Conservation (phyloP, 1,140 invertebrate genomes). For the Belonocnema kinseyi region DNA sequence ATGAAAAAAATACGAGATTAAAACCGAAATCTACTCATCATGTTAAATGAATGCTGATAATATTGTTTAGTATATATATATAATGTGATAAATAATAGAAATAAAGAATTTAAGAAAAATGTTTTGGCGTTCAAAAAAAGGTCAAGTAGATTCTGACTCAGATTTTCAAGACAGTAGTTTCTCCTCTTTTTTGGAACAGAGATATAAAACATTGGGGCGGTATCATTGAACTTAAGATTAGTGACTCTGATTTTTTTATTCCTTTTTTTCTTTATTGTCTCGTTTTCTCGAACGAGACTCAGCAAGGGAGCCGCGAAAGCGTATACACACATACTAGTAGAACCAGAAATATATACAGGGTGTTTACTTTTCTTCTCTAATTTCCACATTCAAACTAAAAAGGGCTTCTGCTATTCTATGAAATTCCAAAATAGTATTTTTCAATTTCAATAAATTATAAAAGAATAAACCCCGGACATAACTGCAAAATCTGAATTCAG, state of each 20-base stretch:
- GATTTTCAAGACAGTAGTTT: slow-evolving; percentile 3
- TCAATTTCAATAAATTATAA: no score
- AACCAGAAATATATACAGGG: slow-evolving; percentile 14
- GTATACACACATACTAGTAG: not conserved
- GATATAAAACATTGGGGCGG: slow-evolving; percentile 30
- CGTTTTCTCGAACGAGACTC: slow-evolving; percentile 17
- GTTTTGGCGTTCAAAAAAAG: no score
- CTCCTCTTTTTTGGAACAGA: slow-evolving; percentile 13
- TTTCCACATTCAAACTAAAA: not conserved
- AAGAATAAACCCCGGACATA: no score
- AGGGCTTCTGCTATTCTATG: no score
- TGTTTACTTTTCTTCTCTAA: slow-evolving; percentile 18
- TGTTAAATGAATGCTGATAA: no score
- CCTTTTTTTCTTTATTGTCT: slow-evolving; percentile 18
- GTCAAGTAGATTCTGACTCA: not conserved
- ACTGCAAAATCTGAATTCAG: no score
- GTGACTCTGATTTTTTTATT: slow-evolving; percentile 25
- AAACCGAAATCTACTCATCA: no score
- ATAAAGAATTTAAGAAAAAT: no score
- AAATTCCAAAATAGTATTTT: no score
- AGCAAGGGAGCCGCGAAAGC: slow-evolving; percentile 17
- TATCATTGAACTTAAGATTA: slow-evolving; percentile 30
- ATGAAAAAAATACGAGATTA: no score
- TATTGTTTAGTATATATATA: no score
- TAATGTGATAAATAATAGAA: no score